Conservation (phyloP, 2,113 vertebrate genomes). For the Smithornis capensis region DNA sequence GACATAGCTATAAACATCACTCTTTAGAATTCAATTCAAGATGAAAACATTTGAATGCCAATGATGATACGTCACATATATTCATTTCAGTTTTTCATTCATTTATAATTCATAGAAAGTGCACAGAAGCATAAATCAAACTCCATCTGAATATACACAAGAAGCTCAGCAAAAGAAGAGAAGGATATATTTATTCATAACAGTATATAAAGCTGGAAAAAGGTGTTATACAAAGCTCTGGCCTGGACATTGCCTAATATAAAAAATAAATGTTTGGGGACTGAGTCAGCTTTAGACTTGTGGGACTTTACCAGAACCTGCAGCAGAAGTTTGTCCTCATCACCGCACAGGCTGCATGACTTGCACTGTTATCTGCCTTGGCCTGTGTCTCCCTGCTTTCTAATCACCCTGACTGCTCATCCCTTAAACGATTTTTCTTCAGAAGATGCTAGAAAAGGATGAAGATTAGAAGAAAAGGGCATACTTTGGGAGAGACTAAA, state of each 20-base stretch:
- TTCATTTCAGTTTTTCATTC: background rate
- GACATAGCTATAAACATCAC: background rate
- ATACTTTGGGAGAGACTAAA: background rate
- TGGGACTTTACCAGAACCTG: background rate
- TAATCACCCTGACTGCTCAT: background rate
- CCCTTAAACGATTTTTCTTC: background rate
- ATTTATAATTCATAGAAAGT: background rate
- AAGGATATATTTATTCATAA: background rate
- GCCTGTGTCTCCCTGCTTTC: background rate
- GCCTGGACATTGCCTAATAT: background rate
- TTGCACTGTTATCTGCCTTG: background rate
- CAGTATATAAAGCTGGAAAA: background rate
- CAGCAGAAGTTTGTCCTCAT: background rate
- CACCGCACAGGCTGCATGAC: accelerated
- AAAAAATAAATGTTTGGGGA: background rate
- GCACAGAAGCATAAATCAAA: background rate
- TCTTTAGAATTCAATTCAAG: background rate
- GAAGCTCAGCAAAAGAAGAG: background rate
- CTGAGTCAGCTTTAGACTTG: background rate
- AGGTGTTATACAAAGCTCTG: background rate
- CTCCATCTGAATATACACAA: background rate
- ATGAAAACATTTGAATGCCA: background rate
- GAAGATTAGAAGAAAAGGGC: background rate
- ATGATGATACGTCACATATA: background rate
- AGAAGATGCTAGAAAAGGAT: background rate